Base-by-base conservation (phyloP, 2,888 invertebrate species). In the Drosophila hawaiiensis region DNA sequence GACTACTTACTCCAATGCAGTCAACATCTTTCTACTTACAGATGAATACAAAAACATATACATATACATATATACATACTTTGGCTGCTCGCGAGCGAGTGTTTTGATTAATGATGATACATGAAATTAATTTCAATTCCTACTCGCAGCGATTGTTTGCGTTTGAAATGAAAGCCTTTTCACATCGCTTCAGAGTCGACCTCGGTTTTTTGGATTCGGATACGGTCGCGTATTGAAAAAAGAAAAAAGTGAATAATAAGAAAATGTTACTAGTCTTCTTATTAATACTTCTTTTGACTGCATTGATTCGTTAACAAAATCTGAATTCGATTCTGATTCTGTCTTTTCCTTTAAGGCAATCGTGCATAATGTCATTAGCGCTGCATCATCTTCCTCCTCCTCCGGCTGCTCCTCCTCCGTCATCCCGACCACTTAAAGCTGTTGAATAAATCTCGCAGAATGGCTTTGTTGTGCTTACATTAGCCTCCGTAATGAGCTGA, bases 31-130 rank as follows among this genome's bases (percentile, higher is more conserved):
- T 72, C 67, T 77, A 65, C 64, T 67, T 53, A 66, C 62, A 68
- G 78, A 68, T 78, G 74, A 73, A 78, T 73, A 59, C 58, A 69
- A 31, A 54, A 33, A 41, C 29, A 59, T 43, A 64, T 39, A 59
- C 31, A 54, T 37, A 67, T 37, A 52, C 9, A 52, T 19, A 50
- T 12, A 53, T 63, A 55, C 37, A 25, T 37, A 74, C 81, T 80
- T 78, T 75, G 75, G 67, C 64, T 76, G 81, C 79, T 73, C 71
- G 71, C 74, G 52, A 78, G 83, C 83, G 89, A 91, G 90, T 92
- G 92, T 92, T 92, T 91, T 92, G 92, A 92, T 92, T 92, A 91
- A 92, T 92, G 92, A 91, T 91, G 91, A 90, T 91, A 92, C 92
- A 92, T 90, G 92, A 91, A 92, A 91, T 91, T 92, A 92, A 92